Evolutionary conservation across 2,888 invertebrate species (phyloP).

Genomic region (Pollenia angustigena): DNA sequence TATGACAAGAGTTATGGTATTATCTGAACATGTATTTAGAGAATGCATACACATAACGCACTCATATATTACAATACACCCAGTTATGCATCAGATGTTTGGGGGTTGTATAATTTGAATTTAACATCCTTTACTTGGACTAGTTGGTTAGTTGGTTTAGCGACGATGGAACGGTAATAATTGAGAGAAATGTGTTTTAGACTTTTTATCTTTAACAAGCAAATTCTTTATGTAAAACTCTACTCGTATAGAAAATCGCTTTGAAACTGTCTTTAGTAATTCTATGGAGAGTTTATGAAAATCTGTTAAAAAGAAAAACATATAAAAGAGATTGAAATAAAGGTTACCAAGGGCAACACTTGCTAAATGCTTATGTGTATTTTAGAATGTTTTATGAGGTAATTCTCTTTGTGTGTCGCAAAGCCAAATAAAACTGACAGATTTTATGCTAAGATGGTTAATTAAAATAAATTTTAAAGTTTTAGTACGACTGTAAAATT

Average conservation of each 20-base stretch:
- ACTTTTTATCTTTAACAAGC: slow-evolving; percentile 2
- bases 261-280: slow-evolving; percentile 23
- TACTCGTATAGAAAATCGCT: not conserved
- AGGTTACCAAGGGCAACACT: slow-evolving; percentile 40
- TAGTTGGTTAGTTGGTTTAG: slow-evolving; percentile 14
- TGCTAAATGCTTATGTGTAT: slow-evolving; percentile 24
- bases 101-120: slow-evolving; percentile 51
- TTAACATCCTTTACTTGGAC: slow-evolving; percentile 36
- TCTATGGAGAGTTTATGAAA: slow-evolving; percentile 8
- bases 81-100: slow-evolving; percentile 45
- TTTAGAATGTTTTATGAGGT: not conserved
- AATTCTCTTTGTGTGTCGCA: not conserved
- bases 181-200: not conserved
- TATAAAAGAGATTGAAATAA: slow-evolving; percentile 17
- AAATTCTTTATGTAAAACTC: not conserved
- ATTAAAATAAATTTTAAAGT: not conserved
- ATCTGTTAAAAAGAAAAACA: not conserved
- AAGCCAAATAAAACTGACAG: not conserved
- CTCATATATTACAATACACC: not conserved
- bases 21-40: not conserved
- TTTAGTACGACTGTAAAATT: too few species aligned
- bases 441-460: too few species aligned
- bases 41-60: not conserved
- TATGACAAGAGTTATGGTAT: slow-evolving; percentile 10
- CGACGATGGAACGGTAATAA: not conserved